phyloP scores from a whole-genome alignment of 2,797 vertebrate genomes.

The Hippocampus kuda region DNA sequence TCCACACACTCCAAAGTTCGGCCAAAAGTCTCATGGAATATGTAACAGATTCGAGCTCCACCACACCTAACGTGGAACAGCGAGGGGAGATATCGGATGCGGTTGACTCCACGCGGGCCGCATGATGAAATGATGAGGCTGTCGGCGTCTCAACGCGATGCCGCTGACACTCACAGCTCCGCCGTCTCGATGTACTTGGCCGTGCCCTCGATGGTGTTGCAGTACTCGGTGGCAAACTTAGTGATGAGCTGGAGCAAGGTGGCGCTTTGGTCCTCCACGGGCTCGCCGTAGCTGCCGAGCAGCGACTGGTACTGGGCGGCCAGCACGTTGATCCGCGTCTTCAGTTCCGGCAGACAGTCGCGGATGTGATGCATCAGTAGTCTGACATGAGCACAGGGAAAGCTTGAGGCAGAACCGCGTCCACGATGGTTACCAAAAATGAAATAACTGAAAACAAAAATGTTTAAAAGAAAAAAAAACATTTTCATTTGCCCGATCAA shows the following conservation, averaged over 20 bases:
- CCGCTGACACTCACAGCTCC: conserved; percentile 82
- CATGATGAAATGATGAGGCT: conserved; percentile 39
- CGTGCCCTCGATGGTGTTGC: conserved; percentile 98
- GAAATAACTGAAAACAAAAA: too few species aligned
- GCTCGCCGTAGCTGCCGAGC: conserved; percentile 93
- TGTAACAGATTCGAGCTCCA: conserved; percentile 96
- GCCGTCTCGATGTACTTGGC: conserved; percentile 98
- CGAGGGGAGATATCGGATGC: conserved; percentile 35
- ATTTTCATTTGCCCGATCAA: too few species aligned
- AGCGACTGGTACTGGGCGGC: conserved; percentile 96
- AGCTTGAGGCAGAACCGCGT: background rate
- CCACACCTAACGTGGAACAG: conserved; percentile 76
- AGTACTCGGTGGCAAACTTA: conserved; percentile 97
- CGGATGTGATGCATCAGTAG: conserved; percentile 98
- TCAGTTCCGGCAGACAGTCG: conserved; percentile 94
- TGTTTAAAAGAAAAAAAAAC: too few species aligned
- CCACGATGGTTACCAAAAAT: too few species aligned
- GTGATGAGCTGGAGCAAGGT: conserved; percentile 97
- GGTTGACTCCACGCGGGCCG: conserved; percentile 33
- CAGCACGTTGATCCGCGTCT: conserved; percentile 95
- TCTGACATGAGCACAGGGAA: conserved; percentile 53
- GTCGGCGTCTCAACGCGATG: conserved; percentile 13
- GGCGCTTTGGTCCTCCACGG: conserved; percentile 93
- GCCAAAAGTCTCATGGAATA: conserved; percentile 98
- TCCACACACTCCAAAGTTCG: conserved; percentile 96